These are phyloP conservation scores for Syrphus vitripennis DNA, from an alignment of 2,888 invertebrate genomes.

Conservation along the genomic window DNA sequence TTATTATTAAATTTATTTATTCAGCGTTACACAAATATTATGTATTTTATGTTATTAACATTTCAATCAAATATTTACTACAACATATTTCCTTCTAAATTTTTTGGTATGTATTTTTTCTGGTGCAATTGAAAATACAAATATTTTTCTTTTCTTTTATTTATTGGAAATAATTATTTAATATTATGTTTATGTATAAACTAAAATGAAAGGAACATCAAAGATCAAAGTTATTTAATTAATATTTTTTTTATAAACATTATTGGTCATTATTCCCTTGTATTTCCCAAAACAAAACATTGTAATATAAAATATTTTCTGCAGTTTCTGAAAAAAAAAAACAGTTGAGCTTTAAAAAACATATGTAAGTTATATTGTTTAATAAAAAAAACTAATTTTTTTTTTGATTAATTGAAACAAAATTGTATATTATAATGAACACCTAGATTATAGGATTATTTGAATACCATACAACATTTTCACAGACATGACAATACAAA, in stretches of 20 bases:
- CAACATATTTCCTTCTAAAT: slow-evolving; percentile 44
- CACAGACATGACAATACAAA: slow-evolving; percentile 59
- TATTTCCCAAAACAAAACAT: neutral
- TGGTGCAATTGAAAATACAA: slow-evolving; percentile 10
- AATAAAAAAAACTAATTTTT: neutral
- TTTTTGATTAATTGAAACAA: neutral
- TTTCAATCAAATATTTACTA: slow-evolving; percentile 36
- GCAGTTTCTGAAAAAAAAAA: neutral
- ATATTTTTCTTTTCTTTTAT: neutral
- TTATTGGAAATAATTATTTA: neutral
- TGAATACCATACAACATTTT: slow-evolving; percentile 65
- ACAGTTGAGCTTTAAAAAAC: neutral
- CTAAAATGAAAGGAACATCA: slow-evolving; percentile 69
- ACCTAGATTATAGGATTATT: slow-evolving; percentile 34
- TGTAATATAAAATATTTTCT: neutral
- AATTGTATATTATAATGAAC: neutral
- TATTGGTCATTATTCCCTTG: slow-evolving; percentile 5
- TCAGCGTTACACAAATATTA: slow-evolving; percentile 64
- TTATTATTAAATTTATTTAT: slow-evolving; percentile 57
- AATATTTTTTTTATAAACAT: neutral
- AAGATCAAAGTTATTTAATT: slow-evolving; percentile 49
- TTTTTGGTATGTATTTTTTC: slow-evolving; percentile 14
- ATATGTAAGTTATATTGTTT: neutral
- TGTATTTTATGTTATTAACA: slow-evolving; percentile 31
- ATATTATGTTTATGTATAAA: slow-evolving; percentile 48